These are phyloP conservation scores for Amorpha juglandis DNA, from an alignment of 2,888 invertebrate genomes.

Conservation along the genomic window DNA sequence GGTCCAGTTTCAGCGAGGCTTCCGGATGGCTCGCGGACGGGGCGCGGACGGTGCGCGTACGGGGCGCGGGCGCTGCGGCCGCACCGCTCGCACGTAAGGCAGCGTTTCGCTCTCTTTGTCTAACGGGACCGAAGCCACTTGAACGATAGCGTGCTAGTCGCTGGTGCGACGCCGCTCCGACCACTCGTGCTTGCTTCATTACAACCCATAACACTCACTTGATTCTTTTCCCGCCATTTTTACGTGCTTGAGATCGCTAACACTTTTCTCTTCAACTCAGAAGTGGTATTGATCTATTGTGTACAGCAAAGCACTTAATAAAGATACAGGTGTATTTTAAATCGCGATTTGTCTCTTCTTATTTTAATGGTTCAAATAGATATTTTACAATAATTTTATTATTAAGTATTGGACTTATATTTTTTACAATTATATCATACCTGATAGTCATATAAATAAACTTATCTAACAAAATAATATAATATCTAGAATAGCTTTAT, in stretches of 20 bases:
- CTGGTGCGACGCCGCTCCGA: constrained; percentile 70
- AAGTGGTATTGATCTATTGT: neutral
- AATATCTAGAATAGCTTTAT: neutral
- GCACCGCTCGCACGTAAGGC: constrained; percentile 64
- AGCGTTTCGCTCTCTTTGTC: constrained; percentile 70
- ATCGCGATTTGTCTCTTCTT: neutral
- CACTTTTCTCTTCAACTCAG: constrained; percentile 20
- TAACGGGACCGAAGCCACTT: constrained; percentile 75
- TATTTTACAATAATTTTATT: neutral
- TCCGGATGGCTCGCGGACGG: constrained; percentile 82
- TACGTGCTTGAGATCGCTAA: constrained; percentile 59
- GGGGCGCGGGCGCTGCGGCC: constrained; percentile 68
- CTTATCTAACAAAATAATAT: neutral
- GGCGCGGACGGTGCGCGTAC: constrained; percentile 73
- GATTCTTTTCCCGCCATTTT: constrained; percentile 55
- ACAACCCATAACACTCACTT: constrained; percentile 31
- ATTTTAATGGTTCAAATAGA: neutral
- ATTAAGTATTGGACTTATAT: neutral
- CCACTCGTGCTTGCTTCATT: constrained; percentile 44
- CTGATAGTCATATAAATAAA: neutral
- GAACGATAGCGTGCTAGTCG: constrained; percentile 80
- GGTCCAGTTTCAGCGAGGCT: constrained; percentile 84
- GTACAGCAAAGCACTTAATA: neutral
- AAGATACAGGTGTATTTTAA: neutral
- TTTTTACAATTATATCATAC: too few relatives aligned